phyloP scores from a whole-genome alignment of 2,113 vertebrate genomes.

The Apus apus region DNA sequence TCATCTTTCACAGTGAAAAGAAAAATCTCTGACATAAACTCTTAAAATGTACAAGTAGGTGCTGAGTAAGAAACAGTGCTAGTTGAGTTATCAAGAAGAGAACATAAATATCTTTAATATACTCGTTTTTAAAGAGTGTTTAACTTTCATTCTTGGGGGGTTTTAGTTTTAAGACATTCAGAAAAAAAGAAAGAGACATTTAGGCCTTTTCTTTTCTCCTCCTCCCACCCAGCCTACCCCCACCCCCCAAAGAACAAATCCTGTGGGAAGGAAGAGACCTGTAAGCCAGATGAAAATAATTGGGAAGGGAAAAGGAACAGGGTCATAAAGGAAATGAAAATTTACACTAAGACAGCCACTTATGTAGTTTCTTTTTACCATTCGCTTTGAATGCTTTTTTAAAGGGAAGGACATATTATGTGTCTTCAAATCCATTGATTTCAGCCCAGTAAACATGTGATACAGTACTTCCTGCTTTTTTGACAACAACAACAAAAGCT shows the following conservation, averaged over 20 bases:
- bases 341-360: not conserved
- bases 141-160: not conserved
- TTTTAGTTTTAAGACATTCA: not conserved
- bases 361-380: not conserved
- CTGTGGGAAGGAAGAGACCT: not conserved
- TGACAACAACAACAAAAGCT: not conserved
- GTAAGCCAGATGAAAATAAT: not conserved
- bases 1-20: conserved; percentile 21
- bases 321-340: not conserved
- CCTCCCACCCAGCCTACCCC: not conserved
- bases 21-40: not conserved
- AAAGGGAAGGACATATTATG: not conserved
- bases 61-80: not conserved
- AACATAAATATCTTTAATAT: not conserved
- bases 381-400: not conserved
- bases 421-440: not conserved
- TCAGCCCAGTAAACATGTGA: not conserved
- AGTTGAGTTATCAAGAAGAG: not conserved
- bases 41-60: not conserved
- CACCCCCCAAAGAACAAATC: not conserved
- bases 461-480: not conserved
- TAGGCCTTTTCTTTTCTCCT: not conserved
- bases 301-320: not conserved
- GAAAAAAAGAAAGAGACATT: not conserved
- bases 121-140: not conserved